Evolutionary conservation across 2,797 vertebrate species (phyloP), one percentile per base, ranked within the genome.

Genomic region (Gorsachius magnificus): DNA sequence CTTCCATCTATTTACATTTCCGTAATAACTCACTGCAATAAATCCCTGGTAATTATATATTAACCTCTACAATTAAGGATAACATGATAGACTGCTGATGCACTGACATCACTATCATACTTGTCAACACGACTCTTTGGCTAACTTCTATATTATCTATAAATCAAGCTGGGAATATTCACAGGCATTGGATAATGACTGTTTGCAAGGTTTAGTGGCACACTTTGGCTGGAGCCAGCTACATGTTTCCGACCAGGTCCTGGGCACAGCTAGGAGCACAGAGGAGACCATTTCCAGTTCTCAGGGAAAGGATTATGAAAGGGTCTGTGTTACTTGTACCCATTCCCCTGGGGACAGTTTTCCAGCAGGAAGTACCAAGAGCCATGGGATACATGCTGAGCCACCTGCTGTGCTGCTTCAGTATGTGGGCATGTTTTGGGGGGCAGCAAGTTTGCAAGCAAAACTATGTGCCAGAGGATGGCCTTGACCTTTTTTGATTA

Each of bases 361-460:
- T 72, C 43, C 46, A 54, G 19, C 10, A 72, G 41, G 60, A 69
- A 46, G 26, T n/a, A 46, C 26, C 38, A 54, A 41, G 41, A 75
- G 33, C 36, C 16, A 0, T 6, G 29, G 17, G 33, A 18, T 9
- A 6, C 26, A 13, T 28, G 10, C 13, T 56, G 54, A 82, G 33
- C 16, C 31, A 65, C 8, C 21, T 50, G 25, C 15, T 53, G 13
- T 2, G 1, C 17, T 70, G 29, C 36, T 33, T 75, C 9, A 12
- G 7, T 13, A 8, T 25, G 3, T 36, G 56, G 16, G 9, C 45
- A 46, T 0, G 0, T 75, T 54, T 65, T 4, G 2, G 14, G 22
- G 8, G 11, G 31, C 56, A 58, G 13, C 29, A 86, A 9, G 5
- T 74, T 64, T 89, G 31, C 48, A 41, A 64, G n/a, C 41, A 70